phyloP scores from a whole-genome alignment of 2,888 invertebrate genomes.

The Rhodophaea formosa region DNA sequence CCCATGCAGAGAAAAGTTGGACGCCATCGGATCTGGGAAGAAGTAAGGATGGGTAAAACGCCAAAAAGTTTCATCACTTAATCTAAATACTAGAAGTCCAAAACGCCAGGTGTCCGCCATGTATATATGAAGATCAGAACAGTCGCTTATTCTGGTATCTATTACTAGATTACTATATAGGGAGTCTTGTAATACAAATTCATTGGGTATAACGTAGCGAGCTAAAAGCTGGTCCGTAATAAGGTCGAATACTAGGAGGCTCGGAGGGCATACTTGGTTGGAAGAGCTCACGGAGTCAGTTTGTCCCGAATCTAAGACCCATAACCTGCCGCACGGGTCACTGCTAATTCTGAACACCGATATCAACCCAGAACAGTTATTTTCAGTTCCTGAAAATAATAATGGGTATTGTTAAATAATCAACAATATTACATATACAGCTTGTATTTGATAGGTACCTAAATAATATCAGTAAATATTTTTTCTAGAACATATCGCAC shows the following conservation, averaged over 20 bases:
- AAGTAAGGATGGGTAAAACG: slow-evolving; percentile 84
- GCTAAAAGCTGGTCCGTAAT: slow-evolving; percentile 82
- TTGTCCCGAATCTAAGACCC: slow-evolving; percentile 91
- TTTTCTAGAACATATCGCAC: too few relatives aligned
- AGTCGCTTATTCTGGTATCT: slow-evolving; percentile 81
- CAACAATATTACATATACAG: too few relatives aligned
- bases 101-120: slow-evolving; percentile 87
- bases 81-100: slow-evolving; percentile 83
- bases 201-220: slow-evolving; percentile 83
- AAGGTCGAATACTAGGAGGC: slow-evolving; percentile 87
- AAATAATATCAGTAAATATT: too few relatives aligned
- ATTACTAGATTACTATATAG: slow-evolving; percentile 85
- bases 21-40: slow-evolving; percentile 87
- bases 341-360: slow-evolving; percentile 89
- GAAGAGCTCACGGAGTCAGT: slow-evolving; percentile 84
- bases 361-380: slow-evolving; percentile 84
- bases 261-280: slow-evolving; percentile 86
- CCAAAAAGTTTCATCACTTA: slow-evolving; percentile 82
- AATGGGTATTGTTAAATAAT: background rate
- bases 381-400: slow-evolving; percentile 46
- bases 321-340: slow-evolving; percentile 88
- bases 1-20: slow-evolving; percentile 87
- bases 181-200: slow-evolving; percentile 84
- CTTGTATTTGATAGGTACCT: too few relatives aligned
- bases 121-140: slow-evolving; percentile 84